phyloP scores from a whole-genome alignment of 2,888 invertebrate species.

The Spodoptera littoralis region DNA sequence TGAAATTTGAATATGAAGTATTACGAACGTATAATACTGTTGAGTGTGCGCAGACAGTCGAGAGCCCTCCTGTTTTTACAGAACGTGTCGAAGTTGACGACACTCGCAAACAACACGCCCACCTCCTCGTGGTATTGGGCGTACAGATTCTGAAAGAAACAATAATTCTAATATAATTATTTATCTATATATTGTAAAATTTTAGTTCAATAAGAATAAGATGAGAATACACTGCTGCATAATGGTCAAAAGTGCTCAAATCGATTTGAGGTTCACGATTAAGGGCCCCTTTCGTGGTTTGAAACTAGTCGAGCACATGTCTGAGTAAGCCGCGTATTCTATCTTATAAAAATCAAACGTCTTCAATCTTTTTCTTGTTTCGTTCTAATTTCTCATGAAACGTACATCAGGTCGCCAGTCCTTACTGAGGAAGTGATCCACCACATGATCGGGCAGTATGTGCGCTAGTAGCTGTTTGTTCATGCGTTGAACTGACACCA shows the following conservation, averaged over 20 bases:
- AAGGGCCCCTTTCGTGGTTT: too few species aligned
- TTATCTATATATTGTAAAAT: too few species aligned
- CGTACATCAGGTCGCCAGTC: conserved; percentile 94
- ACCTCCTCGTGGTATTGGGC: conserved; percentile 95
- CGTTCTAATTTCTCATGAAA: too few species aligned
- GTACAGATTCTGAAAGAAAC: conserved; percentile 91
- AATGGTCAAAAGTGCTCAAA: too few species aligned
- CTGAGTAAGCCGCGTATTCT: too few species aligned
- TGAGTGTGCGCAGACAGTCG: conserved; percentile 98
- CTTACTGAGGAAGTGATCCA: conserved; percentile 96
- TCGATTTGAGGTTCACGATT: too few species aligned
- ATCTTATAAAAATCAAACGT: too few species aligned
- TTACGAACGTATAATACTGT: conserved; percentile 97
- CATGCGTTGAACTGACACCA: conserved; percentile 96
- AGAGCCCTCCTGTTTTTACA: conserved; percentile 99
- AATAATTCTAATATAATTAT: too few species aligned
- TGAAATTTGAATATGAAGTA: neutral
- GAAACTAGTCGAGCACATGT: too few species aligned
- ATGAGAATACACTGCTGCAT: neutral
- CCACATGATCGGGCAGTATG: conserved; percentile 99
- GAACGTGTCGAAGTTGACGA: conserved; percentile 99
- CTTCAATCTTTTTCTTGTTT: too few species aligned
- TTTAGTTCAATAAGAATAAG: neutral
- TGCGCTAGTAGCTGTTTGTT: conserved; percentile 96
- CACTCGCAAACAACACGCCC: conserved; percentile 98